phyloP scores from a whole-genome alignment of 2,113 vertebrate species.

The Syngnathus typhle region DNA sequence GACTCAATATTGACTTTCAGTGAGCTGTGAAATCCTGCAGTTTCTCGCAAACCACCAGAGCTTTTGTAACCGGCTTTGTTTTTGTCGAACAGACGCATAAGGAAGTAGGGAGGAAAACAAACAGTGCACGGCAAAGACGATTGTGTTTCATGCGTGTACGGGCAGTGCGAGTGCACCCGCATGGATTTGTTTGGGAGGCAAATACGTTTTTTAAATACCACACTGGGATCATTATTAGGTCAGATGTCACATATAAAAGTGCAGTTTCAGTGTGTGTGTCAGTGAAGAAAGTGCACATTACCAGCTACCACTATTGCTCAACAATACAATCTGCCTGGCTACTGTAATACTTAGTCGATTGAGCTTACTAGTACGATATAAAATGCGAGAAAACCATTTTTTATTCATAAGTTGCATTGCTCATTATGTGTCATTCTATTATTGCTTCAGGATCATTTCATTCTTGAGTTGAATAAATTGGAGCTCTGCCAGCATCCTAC shows the following conservation, averaged over 20 bases:
- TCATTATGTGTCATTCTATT: no score
- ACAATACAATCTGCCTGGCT: no score
- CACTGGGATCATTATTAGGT: neutral
- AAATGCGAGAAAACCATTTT: no score
- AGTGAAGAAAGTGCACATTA: no score
- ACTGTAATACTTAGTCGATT: no score
- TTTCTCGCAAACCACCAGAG: constrained; percentile 14
- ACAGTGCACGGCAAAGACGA: constrained; percentile 14
- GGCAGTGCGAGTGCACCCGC: constrained; percentile 6
- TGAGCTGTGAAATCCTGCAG: constrained; percentile 4
- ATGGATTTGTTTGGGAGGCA: neutral
- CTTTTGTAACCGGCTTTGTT: constrained; percentile 47
- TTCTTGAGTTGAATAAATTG: no score
- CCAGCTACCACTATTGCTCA: no score
- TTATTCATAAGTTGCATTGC: no score
- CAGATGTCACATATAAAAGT: neutral
- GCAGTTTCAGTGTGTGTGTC: no score
- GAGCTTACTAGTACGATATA: no score
- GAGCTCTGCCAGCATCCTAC: no score
- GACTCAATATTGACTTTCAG: constrained; percentile 4
- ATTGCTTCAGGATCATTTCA: no score
- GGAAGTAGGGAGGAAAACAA: constrained; percentile 32
- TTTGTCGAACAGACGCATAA: constrained; percentile 23
- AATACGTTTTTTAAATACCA: neutral
- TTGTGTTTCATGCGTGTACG: constrained; percentile 1